These are phyloP conservation scores for Tethya wilhelma DNA, from an alignment of 37 sponge, comb jelly and placozoan species.

Conservation along the genomic window DNA sequence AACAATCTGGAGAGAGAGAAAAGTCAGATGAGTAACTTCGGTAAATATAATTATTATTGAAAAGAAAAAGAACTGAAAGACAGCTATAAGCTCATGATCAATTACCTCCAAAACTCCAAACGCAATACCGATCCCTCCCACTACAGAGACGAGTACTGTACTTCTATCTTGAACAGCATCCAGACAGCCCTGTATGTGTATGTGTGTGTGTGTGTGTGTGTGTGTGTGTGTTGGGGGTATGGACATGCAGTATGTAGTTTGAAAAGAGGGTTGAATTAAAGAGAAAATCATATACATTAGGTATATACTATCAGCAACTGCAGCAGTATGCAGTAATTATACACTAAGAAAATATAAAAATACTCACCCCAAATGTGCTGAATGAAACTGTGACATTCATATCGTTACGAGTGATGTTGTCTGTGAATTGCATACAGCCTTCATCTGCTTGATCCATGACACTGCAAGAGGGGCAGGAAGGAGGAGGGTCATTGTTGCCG, in stretches of 20 bases:
- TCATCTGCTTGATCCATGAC: too few relatives aligned
- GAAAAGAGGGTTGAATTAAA: too few relatives aligned
- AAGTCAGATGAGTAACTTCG: background rate
- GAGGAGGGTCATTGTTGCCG: background rate
- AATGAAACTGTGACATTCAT: too few relatives aligned
- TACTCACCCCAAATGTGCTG: too few relatives aligned
- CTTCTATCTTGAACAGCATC: background rate
- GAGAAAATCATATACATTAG: too few relatives aligned
- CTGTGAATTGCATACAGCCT: too few relatives aligned
- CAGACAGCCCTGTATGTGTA: constrained; percentile 15
- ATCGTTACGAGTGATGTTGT: too few relatives aligned
- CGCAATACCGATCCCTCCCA: constrained; percentile 30
- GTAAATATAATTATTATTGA: background rate
- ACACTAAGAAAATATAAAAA: too few relatives aligned
- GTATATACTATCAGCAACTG: too few relatives aligned
- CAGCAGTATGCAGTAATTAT: too few relatives aligned
- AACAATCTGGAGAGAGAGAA: constrained; percentile 22
- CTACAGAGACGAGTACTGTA: background rate
- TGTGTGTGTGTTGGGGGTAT: too few relatives aligned
- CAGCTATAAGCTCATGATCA: background rate
- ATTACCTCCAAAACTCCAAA: constrained; percentile 46
- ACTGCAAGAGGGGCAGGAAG: constrained; percentile 1
- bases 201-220: constrained; percentile 6
- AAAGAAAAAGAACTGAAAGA: background rate
- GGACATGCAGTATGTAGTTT: too few relatives aligned